Percentiles rank a stretch among this genome's conserved stretches.
Evolutionary conservation across 53 echinoderm and acorn worm species (phyloP).

Genomic region (Luidia sarsii): DNA sequence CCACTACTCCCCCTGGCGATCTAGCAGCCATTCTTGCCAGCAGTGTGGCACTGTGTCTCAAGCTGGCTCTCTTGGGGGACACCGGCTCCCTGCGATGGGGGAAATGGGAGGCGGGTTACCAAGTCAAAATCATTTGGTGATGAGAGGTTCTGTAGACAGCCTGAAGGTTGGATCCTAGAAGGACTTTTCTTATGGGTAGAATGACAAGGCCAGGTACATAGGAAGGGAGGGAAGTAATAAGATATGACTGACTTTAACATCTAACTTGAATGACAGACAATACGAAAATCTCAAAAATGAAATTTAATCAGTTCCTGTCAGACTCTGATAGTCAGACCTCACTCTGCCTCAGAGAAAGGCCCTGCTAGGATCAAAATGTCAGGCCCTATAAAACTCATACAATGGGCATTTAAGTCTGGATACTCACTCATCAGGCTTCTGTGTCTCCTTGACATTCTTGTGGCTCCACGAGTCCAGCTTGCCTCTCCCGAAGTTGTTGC

Average conservation of each 20-base stretch:
- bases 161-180: neutral
- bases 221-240: neutral
- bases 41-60: constrained; percentile 20
- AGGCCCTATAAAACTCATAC: too few relatives aligned
- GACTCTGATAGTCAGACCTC: too few relatives aligned
- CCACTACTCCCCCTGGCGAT: constrained; percentile 37
- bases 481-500: constrained; percentile 8
- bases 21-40: constrained; percentile 47
- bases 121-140: neutral
- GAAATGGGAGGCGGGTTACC: neutral
- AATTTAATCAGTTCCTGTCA: too few relatives aligned
- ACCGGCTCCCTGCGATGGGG: neutral
- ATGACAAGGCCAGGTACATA: too few relatives aligned
- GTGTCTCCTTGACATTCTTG: neutral
- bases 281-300: too few relatives aligned
- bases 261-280: too few relatives aligned
- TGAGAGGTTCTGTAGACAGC: neutral
- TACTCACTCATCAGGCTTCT: too few relatives aligned
- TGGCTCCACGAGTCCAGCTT: constrained; percentile 29
- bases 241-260: too few relatives aligned
- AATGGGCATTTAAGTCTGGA: too few relatives aligned
- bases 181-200: neutral
- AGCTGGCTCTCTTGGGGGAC: neutral
- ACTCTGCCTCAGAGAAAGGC: too few relatives aligned
- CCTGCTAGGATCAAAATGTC: too few relatives aligned